A percentile compares a stretch with the other conserved stretches of the same genome.
phyloP scores from a whole-genome alignment of 1,140 invertebrate species.

The Gryon sp. region DNA sequence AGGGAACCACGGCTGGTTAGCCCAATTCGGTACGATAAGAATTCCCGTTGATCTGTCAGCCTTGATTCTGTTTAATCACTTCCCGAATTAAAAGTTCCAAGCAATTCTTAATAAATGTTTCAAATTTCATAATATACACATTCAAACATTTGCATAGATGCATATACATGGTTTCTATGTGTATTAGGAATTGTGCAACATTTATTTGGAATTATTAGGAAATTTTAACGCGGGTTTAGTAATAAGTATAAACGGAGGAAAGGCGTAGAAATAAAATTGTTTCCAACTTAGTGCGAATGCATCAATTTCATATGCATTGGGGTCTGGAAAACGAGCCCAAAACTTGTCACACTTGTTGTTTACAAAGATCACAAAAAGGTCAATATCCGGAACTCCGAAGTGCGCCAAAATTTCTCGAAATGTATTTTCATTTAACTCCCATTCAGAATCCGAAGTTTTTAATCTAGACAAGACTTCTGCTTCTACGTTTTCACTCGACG shows the following conservation, averaged over 20 bases:
- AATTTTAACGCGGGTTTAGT: too few relatives aligned
- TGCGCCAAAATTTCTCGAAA: slow-evolving; percentile 1
- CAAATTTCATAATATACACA: background rate
- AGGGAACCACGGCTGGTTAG: background rate
- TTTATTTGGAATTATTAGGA: too few relatives aligned
- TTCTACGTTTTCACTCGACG: slow-evolving; percentile 20
- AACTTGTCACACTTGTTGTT: slow-evolving; percentile 15
- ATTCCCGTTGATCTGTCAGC: background rate
- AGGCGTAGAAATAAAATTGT: background rate
- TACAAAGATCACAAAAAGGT: background rate
- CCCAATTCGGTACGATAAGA: slow-evolving; percentile 15
- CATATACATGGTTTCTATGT: too few relatives aligned
- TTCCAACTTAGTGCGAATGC: slow-evolving; percentile 6
- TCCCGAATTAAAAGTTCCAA: too few relatives aligned
- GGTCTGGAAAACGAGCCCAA: background rate
- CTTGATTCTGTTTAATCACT: too few relatives aligned
- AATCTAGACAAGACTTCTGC: slow-evolving; percentile 35
- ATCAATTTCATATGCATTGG: background rate
- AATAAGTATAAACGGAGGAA: slow-evolving; percentile 6
- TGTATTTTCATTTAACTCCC: background rate
- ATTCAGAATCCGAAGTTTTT: slow-evolving; percentile 36
- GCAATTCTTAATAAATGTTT: too few relatives aligned
- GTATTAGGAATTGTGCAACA: too few relatives aligned
- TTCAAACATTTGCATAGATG: too few relatives aligned
- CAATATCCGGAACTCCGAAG: slow-evolving; percentile 25